A percentile compares a stretch with the other conserved stretches of the same genome.
Evolutionary conservation across 2,888 invertebrate genomes (phyloP).

Genomic region (Asteroscopus sphinx): DNA sequence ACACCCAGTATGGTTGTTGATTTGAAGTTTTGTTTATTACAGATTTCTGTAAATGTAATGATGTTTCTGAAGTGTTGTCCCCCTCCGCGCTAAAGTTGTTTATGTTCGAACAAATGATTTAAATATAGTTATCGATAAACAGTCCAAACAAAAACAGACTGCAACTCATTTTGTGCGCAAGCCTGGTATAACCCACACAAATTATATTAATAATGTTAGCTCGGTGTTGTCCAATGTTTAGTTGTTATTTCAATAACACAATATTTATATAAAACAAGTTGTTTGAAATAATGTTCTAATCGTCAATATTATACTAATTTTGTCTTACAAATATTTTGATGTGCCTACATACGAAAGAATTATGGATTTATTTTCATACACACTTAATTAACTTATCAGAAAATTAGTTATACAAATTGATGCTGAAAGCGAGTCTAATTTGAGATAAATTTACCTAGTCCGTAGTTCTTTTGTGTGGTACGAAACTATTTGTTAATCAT

Average conservation of each 20-base stretch:
- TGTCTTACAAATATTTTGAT: conserved; percentile 38
- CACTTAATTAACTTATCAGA: neutral
- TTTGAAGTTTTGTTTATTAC: conserved; percentile 21
- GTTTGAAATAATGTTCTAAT: conserved; percentile 7
- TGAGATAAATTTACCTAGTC: neutral
- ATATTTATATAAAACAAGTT: conserved; percentile 36
- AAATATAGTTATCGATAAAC: no score
- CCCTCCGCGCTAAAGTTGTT: conserved; percentile 10
- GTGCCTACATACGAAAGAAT: conserved; percentile 26
- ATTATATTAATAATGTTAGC: conserved; percentile 30
- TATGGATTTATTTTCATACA: conserved; percentile 7
- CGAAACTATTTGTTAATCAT: conserved; percentile 19
- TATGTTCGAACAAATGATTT: conserved; percentile 18
- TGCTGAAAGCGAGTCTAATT: neutral
- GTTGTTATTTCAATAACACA: conserved; percentile 44
- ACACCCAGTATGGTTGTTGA: no score
- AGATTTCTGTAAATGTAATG: conserved; percentile 6
- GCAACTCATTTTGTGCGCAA: conserved; percentile 43
- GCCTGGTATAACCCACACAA: conserved; percentile 14
- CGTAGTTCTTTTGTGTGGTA: conserved; percentile 40
- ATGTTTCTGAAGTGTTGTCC: conserved; percentile 12
- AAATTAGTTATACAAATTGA: neutral
- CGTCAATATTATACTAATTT: conserved; percentile 34
- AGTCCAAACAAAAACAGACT: conserved; percentile 23
- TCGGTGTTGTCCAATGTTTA: conserved; percentile 45